Evolutionary conservation across 2,113 vertebrate species (phyloP).

Genomic region (Spermophilus dauricus): DNA sequence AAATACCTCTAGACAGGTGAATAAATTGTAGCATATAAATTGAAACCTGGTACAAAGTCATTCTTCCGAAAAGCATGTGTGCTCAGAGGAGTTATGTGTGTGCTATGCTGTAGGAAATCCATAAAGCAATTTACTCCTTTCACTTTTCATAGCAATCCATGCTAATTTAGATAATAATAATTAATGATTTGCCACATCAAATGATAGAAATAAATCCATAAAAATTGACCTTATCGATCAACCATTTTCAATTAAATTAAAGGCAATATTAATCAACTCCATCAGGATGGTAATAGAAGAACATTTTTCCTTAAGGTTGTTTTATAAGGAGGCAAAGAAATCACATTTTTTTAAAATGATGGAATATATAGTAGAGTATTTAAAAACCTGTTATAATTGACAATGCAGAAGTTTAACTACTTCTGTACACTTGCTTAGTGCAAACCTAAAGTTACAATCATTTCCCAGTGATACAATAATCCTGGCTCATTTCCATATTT

Average conservation of each 20-base stretch:
- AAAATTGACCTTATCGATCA: conserved; percentile 78
- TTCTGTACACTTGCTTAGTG: conserved; percentile 38
- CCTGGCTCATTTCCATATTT: conserved; percentile 79
- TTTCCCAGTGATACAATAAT: conserved; percentile 77
- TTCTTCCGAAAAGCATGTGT: conserved; percentile 48
- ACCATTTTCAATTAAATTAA: conserved; percentile 83
- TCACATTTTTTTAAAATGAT: background rate
- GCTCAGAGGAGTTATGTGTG: conserved; percentile 66
- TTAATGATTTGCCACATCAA: conserved; percentile 81
- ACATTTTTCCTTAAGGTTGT: conserved; percentile 57
- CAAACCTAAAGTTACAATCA: conserved; percentile 72
- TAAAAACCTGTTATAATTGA: conserved; percentile 42
- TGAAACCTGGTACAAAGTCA: conserved; percentile 44
- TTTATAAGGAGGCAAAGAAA: conserved; percentile 72
- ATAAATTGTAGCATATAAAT: conserved; percentile 28
- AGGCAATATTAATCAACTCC: conserved; percentile 79
- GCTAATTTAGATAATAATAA: conserved; percentile 84
- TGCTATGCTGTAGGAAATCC: conserved; percentile 70
- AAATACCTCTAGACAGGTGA: background rate
- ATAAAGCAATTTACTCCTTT: conserved; percentile 80
- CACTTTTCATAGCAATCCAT: conserved; percentile 71
- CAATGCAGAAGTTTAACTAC: conserved; percentile 35
- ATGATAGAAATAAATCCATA: conserved; percentile 82
- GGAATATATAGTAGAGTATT: background rate
- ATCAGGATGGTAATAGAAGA: conserved; percentile 62